Base-by-base conservation (phyloP, 1,140 invertebrate species). In the Melipona quadrifasciata region DNA sequence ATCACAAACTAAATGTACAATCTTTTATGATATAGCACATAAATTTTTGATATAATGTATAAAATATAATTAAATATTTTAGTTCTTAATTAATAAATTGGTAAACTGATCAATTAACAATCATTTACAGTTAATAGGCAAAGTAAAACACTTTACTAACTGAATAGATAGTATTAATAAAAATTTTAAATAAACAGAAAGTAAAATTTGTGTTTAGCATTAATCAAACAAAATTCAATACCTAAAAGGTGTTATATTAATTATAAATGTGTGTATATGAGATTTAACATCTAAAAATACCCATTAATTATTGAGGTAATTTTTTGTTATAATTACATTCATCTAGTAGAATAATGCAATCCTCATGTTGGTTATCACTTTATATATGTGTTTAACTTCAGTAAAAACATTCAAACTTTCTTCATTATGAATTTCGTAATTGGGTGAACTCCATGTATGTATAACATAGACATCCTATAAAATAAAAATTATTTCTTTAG, bases 401-500 rank as follows among this genome's bases (percentile, higher is more conserved):
- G 34, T 70, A 12, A 6, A 39, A 5, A 39, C 24, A 39, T 39
- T 39, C 31, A 67, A 64, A 6, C 5, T 67, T 70, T 39, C 3
- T 27, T 51, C 19, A 6, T 14, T 19, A 53, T 8, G 27, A 14
- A 55, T 34, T 55, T 74, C 27, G 19, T 17, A 27, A 57, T 58
- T 58, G 27, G 34, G 3, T n/a, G 55, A 57, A 31, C n/a, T 57
- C 19, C 24, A 14, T 21, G 47, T 34, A 14, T 14, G 70, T 72
- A 47, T 47, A 47, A 47, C 24, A 47, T 51, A 73, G 34, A 74
- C 11, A 14, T 55, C 6, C 24, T n/a, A 74, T 57, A 55, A 74
- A 74, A 74, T 74, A 74, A 73, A 73, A 73, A 24, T 57, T 57
- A 75, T 75, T 75, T 75, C 31, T 24, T 14, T 53, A 53, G 31